Evolutionary conservation across 1,140 invertebrate genomes (phyloP).

Genomic region (Drusus annulatus): DNA sequence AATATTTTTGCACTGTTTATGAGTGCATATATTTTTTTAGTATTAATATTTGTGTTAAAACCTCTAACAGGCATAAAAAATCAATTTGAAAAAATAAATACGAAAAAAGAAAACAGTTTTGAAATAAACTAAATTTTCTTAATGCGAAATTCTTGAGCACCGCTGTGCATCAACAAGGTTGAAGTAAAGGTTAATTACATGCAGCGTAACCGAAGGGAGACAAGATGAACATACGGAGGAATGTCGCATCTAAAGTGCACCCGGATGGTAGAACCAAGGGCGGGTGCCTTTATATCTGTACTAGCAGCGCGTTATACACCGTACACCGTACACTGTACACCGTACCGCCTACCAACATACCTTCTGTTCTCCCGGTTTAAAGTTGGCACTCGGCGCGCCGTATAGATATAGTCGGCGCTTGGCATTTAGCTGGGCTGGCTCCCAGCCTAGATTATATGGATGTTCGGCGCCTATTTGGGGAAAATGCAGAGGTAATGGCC

Average conservation of each 20-base stretch:
- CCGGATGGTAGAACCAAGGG: background rate
- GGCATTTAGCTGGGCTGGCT: slow-evolving; percentile 16
- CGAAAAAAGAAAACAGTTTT: too few relatives aligned
- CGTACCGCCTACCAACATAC: too few relatives aligned
- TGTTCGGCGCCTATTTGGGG: background rate
- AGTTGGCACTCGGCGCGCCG: background rate
- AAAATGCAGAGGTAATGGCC: slow-evolving; percentile 26
- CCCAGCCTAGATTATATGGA: slow-evolving; percentile 5
- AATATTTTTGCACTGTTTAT: too few relatives aligned
- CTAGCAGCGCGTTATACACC: too few relatives aligned
- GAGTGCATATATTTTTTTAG: too few relatives aligned
- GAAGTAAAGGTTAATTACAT: slow-evolving; percentile 36
- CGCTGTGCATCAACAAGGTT: background rate
- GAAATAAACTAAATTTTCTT: too few relatives aligned
- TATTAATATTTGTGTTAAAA: too few relatives aligned
- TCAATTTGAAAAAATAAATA: too few relatives aligned
- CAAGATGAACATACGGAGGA: slow-evolving; percentile 3
- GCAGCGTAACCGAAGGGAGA: background rate
- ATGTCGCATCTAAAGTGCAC: slow-evolving; percentile 7
- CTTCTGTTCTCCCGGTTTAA: background rate
- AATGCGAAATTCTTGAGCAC: background rate
- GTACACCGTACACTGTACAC: too few relatives aligned
- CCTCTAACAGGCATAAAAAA: too few relatives aligned
- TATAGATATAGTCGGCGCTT: background rate
- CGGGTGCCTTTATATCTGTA: background rate